A percentile compares a stretch with the other conserved stretches of the same genome.
phyloP scores from a whole-genome alignment of 2,888 invertebrate genomes.

The Allophyes oxyacanthae region DNA sequence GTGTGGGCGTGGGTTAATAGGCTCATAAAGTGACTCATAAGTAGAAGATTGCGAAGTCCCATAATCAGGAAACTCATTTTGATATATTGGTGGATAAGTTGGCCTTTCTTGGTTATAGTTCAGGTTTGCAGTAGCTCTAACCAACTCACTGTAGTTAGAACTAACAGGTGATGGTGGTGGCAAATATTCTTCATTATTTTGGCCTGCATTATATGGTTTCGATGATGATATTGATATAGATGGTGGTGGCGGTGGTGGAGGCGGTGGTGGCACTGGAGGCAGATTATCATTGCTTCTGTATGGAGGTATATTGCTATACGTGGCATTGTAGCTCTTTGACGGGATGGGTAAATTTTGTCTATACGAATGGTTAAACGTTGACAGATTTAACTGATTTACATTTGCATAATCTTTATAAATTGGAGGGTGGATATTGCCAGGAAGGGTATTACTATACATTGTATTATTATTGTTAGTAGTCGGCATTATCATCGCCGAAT shows the following conservation, averaged over 20 bases:
- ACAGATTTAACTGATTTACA: constrained; percentile 67
- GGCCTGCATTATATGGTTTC: constrained; percentile 71
- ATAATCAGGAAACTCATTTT: constrained; percentile 84
- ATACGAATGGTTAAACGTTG: constrained; percentile 61
- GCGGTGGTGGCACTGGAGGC: constrained; percentile 87
- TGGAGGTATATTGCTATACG: constrained; percentile 90
- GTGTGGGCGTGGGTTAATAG: constrained; percentile 95
- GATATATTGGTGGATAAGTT: constrained; percentile 93
- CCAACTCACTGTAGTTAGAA: constrained; percentile 96
- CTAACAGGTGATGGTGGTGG: constrained; percentile 97
- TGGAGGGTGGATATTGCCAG: constrained; percentile 55
- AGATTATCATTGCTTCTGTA: constrained; percentile 81
- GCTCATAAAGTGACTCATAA: constrained; percentile 97
- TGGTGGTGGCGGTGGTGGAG: constrained; percentile 89
- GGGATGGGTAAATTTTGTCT: constrained; percentile 62
- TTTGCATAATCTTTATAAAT: constrained; percentile 78
- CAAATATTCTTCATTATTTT: constrained; percentile 91
- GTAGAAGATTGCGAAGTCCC: constrained; percentile 86
- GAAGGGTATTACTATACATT: constrained; percentile 68
- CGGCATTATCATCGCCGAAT: constrained; percentile 89
- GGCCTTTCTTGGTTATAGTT: constrained; percentile 85
- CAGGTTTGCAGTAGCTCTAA: constrained; percentile 93
- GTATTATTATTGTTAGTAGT: constrained; percentile 82
- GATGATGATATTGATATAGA: constrained; percentile 60
- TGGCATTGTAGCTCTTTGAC: constrained; percentile 74